Percentiles rank a stretch among this genome's conserved stretches.
phyloP scores from a whole-genome alignment of 2,113 vertebrate species.

The Pangasianodon hypophthalmus region DNA sequence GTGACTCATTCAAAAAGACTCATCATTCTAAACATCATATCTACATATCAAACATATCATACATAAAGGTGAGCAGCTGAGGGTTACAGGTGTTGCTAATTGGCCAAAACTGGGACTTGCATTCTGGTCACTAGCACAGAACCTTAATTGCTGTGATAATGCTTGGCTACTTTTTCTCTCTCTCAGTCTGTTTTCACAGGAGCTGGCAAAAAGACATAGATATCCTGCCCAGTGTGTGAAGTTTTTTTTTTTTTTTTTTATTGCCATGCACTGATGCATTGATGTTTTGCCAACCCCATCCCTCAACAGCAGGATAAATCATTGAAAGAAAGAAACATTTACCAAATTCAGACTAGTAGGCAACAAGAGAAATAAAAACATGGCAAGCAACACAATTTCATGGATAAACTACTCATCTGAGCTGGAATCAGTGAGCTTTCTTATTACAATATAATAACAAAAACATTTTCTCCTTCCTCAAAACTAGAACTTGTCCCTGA shows the following conservation, averaged over 20 bases:
- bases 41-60: neutral
- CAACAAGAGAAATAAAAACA: constrained; percentile 14
- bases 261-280: neutral
- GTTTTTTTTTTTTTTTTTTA: too few relatives aligned
- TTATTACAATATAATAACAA: constrained; percentile 25
- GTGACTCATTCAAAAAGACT: neutral
- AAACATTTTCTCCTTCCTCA: neutral
- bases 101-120: neutral
- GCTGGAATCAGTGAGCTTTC: constrained; percentile 18
- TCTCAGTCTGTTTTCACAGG: constrained; percentile 21
- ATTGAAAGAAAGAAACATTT: neutral
- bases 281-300: constrained; percentile 28
- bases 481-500: constrained; percentile 7
- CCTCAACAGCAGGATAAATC: constrained; percentile 25
- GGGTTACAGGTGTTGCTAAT: neutral
- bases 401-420: constrained; percentile 35
- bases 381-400: constrained; percentile 23
- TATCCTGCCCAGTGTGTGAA: constrained; percentile 17
- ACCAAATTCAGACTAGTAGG: constrained; percentile 26
- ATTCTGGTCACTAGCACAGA: neutral
- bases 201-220: constrained; percentile 31
- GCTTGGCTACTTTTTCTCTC: constrained; percentile 8
- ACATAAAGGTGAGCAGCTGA: neutral
- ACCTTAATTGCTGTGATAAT: neutral
- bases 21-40: neutral